Evolutionary conservation across 2,113 vertebrate genomes (phyloP).

Genomic region (Recurvirostra avosetta): DNA sequence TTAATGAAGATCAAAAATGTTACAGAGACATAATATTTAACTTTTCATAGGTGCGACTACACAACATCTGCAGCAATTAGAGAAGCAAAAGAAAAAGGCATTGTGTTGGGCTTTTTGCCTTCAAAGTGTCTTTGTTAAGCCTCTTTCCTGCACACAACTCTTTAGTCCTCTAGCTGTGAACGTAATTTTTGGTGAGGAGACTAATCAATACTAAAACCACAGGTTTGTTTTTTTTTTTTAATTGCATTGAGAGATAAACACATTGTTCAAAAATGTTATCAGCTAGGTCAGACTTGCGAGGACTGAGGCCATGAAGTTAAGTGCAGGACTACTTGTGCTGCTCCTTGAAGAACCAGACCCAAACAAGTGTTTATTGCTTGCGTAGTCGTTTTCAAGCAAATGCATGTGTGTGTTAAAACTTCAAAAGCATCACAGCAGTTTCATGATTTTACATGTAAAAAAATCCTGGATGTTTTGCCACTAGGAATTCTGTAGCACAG

Average conservation of each 20-base stretch:
- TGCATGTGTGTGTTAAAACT: conserved; percentile 13
- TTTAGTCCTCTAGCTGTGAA: background rate
- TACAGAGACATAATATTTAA: conserved; percentile 74
- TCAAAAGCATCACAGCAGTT: conserved; percentile 36
- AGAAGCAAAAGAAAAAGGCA: conserved; percentile 38
- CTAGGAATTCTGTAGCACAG: conserved; percentile 1
- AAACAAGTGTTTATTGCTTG: background rate
- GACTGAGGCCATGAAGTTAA: background rate
- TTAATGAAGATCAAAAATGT: conserved; percentile 86
- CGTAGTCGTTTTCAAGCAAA: background rate
- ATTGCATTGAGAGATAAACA: background rate
- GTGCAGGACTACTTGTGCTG: background rate
- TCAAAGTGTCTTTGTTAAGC: background rate
- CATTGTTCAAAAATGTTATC: background rate
- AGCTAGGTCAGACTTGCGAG: background rate
- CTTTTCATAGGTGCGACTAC: conserved; percentile 59
- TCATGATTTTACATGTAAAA: conserved; percentile 46
- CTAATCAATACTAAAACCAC: background rate
- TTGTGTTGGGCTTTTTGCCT: background rate
- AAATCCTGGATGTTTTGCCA: conserved; percentile 21
- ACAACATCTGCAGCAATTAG: conserved; percentile 70
- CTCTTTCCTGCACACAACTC: background rate
- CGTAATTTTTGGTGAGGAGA: background rate
- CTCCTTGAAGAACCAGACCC: background rate
- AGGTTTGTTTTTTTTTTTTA: background rate